phyloP scores from a whole-genome alignment of 2,113 vertebrate genomes.

The Bettongia penicillata region DNA sequence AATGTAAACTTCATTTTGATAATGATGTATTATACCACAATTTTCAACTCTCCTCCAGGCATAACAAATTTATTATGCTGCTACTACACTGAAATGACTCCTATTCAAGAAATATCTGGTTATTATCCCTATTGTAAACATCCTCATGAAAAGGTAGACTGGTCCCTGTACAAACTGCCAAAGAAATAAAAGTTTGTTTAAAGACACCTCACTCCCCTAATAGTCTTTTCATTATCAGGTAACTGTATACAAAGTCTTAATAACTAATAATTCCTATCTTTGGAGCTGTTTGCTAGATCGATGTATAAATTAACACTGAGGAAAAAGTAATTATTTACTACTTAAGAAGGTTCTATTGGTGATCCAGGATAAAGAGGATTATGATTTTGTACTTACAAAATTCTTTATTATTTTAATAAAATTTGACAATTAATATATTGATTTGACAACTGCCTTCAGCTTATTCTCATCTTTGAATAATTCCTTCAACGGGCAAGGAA shows the following conservation, averaged over 20 bases:
- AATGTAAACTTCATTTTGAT: not conserved
- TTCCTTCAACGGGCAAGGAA: not conserved
- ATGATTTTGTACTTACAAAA: not conserved
- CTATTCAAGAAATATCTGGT: not conserved
- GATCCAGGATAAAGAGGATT: not conserved
- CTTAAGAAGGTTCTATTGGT: not conserved
- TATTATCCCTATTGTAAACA: not conserved
- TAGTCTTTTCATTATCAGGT: not conserved
- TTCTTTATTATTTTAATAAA: not conserved
- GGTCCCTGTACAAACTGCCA: not conserved
- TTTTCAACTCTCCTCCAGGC: not conserved
- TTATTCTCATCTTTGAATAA: not conserved
- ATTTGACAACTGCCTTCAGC: not conserved
- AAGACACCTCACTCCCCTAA: not conserved
- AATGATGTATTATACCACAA: not conserved
- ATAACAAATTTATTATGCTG: not conserved
- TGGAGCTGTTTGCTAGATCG: not conserved
- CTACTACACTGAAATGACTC: not conserved
- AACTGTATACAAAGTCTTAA: not conserved
- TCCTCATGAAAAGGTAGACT: not conserved
- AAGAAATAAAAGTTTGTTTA: not conserved
- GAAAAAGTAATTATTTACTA: not conserved
- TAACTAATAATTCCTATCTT: not conserved
- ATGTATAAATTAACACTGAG: not conserved
- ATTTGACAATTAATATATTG: not conserved